Evolutionary conservation across 1,140 invertebrate species (phyloP), one percentile per base, ranked within the genome.

Genomic region (Mesaphorura yosii): DNA sequence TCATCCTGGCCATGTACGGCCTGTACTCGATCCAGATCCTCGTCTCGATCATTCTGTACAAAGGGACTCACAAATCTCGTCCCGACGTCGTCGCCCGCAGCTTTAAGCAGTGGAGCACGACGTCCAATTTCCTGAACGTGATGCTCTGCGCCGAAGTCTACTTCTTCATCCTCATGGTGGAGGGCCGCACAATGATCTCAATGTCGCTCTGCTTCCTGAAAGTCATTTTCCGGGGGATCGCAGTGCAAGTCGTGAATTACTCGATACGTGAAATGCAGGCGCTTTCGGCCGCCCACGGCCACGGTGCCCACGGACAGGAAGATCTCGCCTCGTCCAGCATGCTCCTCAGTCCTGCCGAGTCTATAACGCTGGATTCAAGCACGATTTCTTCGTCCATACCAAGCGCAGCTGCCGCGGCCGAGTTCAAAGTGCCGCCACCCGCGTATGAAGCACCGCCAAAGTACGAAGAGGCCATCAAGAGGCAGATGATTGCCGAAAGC

Each of bases 91-190:
- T 48, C 7, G 17, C 37, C 5, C 6, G 28, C 4, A 12, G 46
- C 22, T 48, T 27, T 23, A 15, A 10, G 23, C 12, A 37, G 12
- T 48, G 46, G 46, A 34, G 37, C 46, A 34, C 28, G 46, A 48
- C 46, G 6, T 48, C 46, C 29, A 27, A 48, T 15, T 48, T 48
- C 19, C 22, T 48, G 25, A 29, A 34, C 23, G 46, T 48, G 4
- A 48, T 48, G 25, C 28, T 19, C 5, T 27, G 26, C 4, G 20
- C 37, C 5, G 46, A 48, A 23, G n/a, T 48, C 3, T 48, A 34
- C 23, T 17, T 48, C 10, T 17, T 48, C 28, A 22, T 48, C 6
- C 37, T 48, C 28, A 34, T 31, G 37, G 23, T 26, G 12, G 7
- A 31, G 10, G 46, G 46, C 31, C 28, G 46, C 6, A 48, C 46